Base-by-base conservation (phyloP, 2,888 invertebrate species). In the Antitype chi region DNA sequence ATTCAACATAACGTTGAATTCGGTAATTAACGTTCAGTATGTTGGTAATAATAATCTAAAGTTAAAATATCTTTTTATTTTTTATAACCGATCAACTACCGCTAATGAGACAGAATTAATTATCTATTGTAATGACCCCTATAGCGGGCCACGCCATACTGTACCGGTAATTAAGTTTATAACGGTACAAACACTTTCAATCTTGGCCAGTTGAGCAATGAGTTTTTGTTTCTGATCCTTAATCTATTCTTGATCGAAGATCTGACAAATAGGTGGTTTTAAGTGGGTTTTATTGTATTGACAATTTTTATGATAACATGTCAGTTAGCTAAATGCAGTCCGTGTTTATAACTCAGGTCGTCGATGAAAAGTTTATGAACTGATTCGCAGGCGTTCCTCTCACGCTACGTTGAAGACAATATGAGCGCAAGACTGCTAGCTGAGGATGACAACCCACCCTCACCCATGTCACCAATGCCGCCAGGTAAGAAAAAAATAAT, bases 391-490 rank as follows among this genome's bases (percentile, higher is more conserved):
- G 98, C 98, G 0, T 99, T 99, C 94, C 96, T 99, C 52, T 99
- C 98, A 17, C 98, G 99, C 93, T 99, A 99, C 92, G 99, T 99
- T 1, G 99, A 99, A 90, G 99, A 99, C 91, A 98, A 97, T 76
- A 98, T 98, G 17, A 98, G 98, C 62, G 98, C 94, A 15, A 90
- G 96, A 74, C 98, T 99, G 1, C 98, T 99, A 87, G 99, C 99
- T 3, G 99, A 99, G 93, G 99, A 99, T 91, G 99, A 99, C 91
- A 99, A 99, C 95, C 99, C 99, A 1, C 99, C 99, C 0, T 99
- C 99, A 0, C 99, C 99, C 0, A 98, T 99, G 89, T 98, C 98
- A 0, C 98, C 98, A 92, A 98, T 99, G 94, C 97, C 97, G 2
- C 95, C 96, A 87, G 96, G 96, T 96, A 85, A 57, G 5, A 66